A percentile compares a stretch with the other conserved stretches of the same genome.
Conservation (phyloP, 2,888 invertebrate species). For the Meandrusa payeni region DNA sequence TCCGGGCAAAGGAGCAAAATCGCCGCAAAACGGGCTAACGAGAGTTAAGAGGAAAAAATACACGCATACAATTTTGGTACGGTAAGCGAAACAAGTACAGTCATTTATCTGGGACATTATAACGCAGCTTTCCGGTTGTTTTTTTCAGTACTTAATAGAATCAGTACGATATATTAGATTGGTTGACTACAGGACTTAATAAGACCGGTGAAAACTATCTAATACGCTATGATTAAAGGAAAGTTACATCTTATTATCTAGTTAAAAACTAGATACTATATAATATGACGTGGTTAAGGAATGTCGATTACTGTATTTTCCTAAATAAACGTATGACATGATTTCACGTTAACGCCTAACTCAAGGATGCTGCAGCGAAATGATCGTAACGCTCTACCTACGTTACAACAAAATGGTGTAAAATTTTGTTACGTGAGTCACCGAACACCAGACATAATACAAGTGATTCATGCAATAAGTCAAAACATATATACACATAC, state of each 20-base stretch:
- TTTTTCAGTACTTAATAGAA: too few relatives aligned
- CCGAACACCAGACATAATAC: constrained; percentile 47
- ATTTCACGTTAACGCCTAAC: constrained; percentile 10
- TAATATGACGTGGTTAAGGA: not conserved
- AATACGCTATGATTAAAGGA: too few relatives aligned
- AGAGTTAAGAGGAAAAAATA: constrained; percentile 51
- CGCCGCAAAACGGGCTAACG: constrained; percentile 66
- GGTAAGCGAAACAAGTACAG: constrained; percentile 26
- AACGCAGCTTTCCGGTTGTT: not conserved
- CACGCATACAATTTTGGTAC: constrained; percentile 53
- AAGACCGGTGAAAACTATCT: too few relatives aligned
- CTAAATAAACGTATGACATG: constrained; percentile 5
- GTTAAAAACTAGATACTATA: too few relatives aligned
- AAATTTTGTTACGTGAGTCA: constrained; percentile 58
- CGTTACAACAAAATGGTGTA: constrained; percentile 29
- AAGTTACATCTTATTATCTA: too few relatives aligned
- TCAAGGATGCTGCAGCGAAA: constrained; percentile 23
- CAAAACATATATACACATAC: constrained; percentile 55
- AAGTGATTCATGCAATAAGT: constrained; percentile 66
- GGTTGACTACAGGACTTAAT: too few relatives aligned
- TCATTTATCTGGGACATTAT: constrained; percentile 10
- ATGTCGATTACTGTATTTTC: constrained; percentile 6
- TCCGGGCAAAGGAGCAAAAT: constrained; percentile 53
- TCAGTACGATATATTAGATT: too few relatives aligned
- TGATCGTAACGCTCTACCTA: constrained; percentile 27